Percentiles rank a stretch among this genome's conserved stretches.
phyloP scores from a whole-genome alignment of 2,888 invertebrate genomes.

The Thysanoteuthis rhombus region DNA sequence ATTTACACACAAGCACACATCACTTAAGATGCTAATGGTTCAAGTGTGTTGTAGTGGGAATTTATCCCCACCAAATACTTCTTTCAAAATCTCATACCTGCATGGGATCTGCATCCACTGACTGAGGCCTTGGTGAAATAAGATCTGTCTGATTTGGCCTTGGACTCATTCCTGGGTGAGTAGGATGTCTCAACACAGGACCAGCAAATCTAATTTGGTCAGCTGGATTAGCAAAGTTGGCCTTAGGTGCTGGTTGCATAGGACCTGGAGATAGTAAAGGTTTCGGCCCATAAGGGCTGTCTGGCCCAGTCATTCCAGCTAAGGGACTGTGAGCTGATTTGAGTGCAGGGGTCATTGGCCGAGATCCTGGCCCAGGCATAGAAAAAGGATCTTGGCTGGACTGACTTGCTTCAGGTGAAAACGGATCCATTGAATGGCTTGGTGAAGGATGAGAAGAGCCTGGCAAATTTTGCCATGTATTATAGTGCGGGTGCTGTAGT shows the following conservation, averaged over 20 bases:
- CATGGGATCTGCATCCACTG: slow-evolving; percentile 16
- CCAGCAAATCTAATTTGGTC: slow-evolving; percentile 26
- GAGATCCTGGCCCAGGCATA: slow-evolving; percentile 28
- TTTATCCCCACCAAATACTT: background rate
- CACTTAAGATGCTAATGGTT: background rate
- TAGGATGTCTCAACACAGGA: slow-evolving; percentile 22
- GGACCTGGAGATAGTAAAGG: slow-evolving; percentile 27
- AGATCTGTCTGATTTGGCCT: slow-evolving; percentile 1
- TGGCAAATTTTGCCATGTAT: slow-evolving; percentile 24
- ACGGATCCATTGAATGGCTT: slow-evolving; percentile 28
- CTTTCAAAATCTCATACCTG: slow-evolving; percentile 22
- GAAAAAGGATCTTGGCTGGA: slow-evolving; percentile 13
- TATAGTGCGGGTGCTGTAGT: slow-evolving; percentile 15
- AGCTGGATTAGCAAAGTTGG: background rate
- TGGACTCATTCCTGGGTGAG: slow-evolving; percentile 21
- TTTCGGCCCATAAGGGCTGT: slow-evolving; percentile 17
- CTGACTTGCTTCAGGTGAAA: slow-evolving; percentile 17
- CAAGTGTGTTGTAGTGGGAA: background rate
- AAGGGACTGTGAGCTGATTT: slow-evolving; percentile 22
- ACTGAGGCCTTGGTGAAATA: slow-evolving; percentile 17
- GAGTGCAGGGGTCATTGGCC: slow-evolving; percentile 23
- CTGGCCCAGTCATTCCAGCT: background rate
- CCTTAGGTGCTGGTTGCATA: background rate
- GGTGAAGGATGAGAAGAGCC: slow-evolving; percentile 29
- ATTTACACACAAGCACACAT: slow-evolving; percentile 24